Conservation (phyloP, 2,113 vertebrate genomes). For the Myotis davidii region DNA sequence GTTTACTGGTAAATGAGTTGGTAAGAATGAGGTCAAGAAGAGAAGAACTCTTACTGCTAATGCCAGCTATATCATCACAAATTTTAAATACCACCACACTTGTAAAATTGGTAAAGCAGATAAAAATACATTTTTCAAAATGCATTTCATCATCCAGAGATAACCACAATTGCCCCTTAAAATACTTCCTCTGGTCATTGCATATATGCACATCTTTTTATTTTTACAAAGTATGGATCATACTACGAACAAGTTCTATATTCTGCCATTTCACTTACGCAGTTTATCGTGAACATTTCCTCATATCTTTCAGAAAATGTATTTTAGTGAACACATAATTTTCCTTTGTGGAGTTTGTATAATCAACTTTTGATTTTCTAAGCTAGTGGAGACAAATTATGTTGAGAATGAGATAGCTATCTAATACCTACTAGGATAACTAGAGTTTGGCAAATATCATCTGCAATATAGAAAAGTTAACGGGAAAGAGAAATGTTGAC, state of each 20-base stretch:
- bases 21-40: conserved; percentile 60
- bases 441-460: conserved; percentile 15
- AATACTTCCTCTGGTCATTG: not conserved
- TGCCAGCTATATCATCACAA: not conserved
- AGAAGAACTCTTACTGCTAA: conserved; percentile 37
- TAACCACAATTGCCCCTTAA: conserved; percentile 18
- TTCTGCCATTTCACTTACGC: not conserved
- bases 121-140: conserved; percentile 42
- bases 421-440: not conserved
- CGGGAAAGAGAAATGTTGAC: conserved; percentile 44
- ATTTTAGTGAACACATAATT: conserved; percentile 50
- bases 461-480: not conserved
- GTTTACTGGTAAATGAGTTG: conserved; percentile 56
- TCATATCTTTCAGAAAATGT: conserved; percentile 14
- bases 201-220: not conserved
- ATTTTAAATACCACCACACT: conserved; percentile 65
- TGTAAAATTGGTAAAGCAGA: conserved; percentile 59
- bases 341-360: conserved; percentile 1
- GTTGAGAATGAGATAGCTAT: not conserved
- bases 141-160: conserved; percentile 21
- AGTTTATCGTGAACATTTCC: conserved; percentile 9
- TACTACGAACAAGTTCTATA: not conserved
- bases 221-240: not conserved
- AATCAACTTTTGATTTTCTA: conserved; percentile 48
- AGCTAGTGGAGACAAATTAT: conserved; percentile 13